phyloP scores from a whole-genome alignment of 2,113 vertebrate genomes.

The Myiozetetes cayanensis region DNA sequence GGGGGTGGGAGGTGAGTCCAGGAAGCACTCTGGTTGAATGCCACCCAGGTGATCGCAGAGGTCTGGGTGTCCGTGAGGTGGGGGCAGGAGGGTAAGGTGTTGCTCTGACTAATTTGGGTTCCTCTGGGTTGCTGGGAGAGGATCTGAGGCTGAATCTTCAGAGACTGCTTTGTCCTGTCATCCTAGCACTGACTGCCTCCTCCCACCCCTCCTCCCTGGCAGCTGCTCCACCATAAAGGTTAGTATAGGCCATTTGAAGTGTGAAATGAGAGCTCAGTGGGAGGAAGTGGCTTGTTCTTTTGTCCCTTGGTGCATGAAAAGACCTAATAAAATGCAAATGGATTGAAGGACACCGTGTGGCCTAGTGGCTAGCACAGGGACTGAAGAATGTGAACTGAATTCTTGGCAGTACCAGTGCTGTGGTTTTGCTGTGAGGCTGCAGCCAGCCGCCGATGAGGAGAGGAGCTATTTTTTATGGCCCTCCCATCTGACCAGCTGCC shows the following conservation, averaged over 20 bases:
- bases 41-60: background rate
- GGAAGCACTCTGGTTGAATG: background rate
- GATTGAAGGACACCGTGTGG: slow-evolving; percentile 31
- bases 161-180: background rate
- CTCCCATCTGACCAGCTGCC: background rate
- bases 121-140: background rate
- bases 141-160: background rate
- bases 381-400: background rate
- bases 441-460: background rate
- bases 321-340: slow-evolving; percentile 65
- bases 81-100: background rate
- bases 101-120: background rate
- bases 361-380: slow-evolving; percentile 35
- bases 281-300: slow-evolving; percentile 60
- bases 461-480: background rate
- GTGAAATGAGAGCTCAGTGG: slow-evolving; percentile 59
- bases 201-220: background rate
- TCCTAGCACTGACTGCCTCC: background rate
- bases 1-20: slow-evolving; percentile 93
- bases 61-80: background rate
- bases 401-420: background rate
- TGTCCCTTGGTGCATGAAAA: slow-evolving; percentile 50
- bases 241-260: slow-evolving; percentile 49
- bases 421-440: background rate
- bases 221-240: slow-evolving; percentile 48